phyloP scores from a whole-genome alignment of 2,797 vertebrate species.

The Chaetophractus vellerosus region DNA sequence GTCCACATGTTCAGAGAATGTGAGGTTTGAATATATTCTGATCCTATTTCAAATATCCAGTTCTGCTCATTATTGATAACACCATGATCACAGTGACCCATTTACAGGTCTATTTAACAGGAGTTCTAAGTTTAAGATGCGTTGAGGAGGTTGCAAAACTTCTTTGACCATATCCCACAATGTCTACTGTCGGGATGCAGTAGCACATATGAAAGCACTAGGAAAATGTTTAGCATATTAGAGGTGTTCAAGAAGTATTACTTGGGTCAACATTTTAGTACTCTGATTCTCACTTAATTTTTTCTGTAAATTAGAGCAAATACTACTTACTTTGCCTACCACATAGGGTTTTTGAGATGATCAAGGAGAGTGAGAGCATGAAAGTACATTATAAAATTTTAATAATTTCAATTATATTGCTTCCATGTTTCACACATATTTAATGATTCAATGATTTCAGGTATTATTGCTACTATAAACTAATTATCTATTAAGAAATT shows the following conservation, averaged over 20 bases:
- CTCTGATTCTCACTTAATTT: not conserved
- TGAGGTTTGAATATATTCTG: not conserved
- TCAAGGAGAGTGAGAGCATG: not conserved
- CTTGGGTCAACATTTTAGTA: not conserved
- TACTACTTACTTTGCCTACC: not conserved
- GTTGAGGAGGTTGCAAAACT: not conserved
- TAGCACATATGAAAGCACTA: not conserved
- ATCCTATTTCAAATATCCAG: not conserved
- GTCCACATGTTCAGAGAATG: not conserved
- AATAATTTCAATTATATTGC: not conserved
- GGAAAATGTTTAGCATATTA: not conserved
- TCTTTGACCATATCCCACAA: not conserved
- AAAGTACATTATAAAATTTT: slow-evolving; percentile 6
- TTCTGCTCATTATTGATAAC: not conserved
- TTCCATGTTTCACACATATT: not conserved
- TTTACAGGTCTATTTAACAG: not conserved
- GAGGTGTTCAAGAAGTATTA: not conserved
- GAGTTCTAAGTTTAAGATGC: slow-evolving; percentile 8
- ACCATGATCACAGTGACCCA: not conserved
- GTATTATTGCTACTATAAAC: not conserved
- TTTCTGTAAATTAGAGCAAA: not conserved
- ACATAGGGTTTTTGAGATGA: not conserved
- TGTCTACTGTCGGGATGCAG: not conserved
- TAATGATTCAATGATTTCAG: not conserved
- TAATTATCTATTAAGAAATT: not conserved